Percentiles rank a stretch among this genome's conserved stretches.
Evolutionary conservation across 2,797 vertebrate genomes (phyloP).

Genomic region (Vultur gryphus): DNA sequence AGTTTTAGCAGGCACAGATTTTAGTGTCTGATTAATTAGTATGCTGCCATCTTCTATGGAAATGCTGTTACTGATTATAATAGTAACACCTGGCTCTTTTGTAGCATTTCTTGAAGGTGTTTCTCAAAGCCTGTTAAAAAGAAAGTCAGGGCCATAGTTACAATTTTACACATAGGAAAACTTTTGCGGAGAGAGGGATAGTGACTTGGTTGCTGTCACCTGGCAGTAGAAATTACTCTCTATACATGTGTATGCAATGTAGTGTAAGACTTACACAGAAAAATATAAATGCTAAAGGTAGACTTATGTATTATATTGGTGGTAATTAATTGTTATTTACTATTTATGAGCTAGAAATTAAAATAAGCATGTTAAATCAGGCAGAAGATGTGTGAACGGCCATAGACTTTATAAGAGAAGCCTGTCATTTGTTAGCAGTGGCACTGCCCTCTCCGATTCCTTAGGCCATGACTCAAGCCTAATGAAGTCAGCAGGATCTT

Average conservation of each 20-base stretch:
- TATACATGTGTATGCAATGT: neutral
- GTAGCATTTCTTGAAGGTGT: neutral
- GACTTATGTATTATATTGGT: neutral
- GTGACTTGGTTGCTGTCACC: neutral
- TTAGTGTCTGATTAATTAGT: neutral
- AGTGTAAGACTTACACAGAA: neutral
- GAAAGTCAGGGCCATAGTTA: neutral
- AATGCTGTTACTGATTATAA: neutral
- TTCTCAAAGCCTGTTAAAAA: neutral
- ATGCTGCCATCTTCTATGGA: neutral
- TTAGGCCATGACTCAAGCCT: constrained; percentile 4
- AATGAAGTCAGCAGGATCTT: constrained; percentile 22
- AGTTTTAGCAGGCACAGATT: neutral
- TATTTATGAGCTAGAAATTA: neutral
- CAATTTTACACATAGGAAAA: neutral
- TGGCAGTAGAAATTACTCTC: neutral
- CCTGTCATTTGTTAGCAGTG: neutral
- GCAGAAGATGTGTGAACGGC: neutral
- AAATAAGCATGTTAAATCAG: neutral
- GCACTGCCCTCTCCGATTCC: neutral
- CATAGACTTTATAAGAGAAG: neutral
- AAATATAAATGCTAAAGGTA: neutral
- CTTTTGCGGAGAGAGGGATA: neutral
- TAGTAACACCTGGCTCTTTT: neutral
- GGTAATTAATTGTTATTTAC: constrained; percentile 11